Evolutionary conservation across 1,140 invertebrate species (phyloP).

Genomic region (Mya arenaria): DNA sequence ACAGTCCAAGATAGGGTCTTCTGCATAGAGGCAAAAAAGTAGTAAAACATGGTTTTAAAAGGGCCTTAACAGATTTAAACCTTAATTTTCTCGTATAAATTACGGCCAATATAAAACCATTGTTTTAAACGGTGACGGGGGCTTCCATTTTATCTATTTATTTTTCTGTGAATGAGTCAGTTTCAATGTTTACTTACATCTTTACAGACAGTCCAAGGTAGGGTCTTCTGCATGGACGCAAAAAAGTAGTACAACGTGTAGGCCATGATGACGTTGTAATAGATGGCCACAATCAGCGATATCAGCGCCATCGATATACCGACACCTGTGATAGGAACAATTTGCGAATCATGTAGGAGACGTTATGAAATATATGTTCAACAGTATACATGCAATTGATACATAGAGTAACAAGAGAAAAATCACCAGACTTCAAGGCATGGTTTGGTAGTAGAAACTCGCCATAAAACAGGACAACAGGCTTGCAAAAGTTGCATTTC

Average conservation of each 20-base stretch:
- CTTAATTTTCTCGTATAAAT: background rate
- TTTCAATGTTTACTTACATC: slow-evolving; percentile 63
- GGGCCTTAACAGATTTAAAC: background rate
- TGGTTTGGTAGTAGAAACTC: too few relatives aligned
- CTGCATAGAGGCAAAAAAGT: slow-evolving; percentile 79
- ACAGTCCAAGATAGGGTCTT: slow-evolving; percentile 81
- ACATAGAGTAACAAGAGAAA: too few relatives aligned
- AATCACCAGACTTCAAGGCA: too few relatives aligned
- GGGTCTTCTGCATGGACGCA: slow-evolving; percentile 75
- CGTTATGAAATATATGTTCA: too few relatives aligned
- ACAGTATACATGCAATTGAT: too few relatives aligned
- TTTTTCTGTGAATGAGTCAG: background rate
- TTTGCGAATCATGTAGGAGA: too few relatives aligned
- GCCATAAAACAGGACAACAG: too few relatives aligned
- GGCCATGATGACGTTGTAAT: slow-evolving; percentile 74
- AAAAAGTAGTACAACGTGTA: slow-evolving; percentile 80
- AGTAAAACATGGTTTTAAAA: slow-evolving; percentile 73
- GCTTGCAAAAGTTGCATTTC: too few relatives aligned
- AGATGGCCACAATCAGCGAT: background rate
- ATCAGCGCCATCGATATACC: background rate
- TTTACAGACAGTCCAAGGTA: slow-evolving; percentile 82
- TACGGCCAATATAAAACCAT: background rate
- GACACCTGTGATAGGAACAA: background rate
- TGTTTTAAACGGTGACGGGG: too few relatives aligned
- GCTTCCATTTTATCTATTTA: background rate